Conservation (phyloP, 2,797 vertebrate genomes). For the Vireo griseus region DNA sequence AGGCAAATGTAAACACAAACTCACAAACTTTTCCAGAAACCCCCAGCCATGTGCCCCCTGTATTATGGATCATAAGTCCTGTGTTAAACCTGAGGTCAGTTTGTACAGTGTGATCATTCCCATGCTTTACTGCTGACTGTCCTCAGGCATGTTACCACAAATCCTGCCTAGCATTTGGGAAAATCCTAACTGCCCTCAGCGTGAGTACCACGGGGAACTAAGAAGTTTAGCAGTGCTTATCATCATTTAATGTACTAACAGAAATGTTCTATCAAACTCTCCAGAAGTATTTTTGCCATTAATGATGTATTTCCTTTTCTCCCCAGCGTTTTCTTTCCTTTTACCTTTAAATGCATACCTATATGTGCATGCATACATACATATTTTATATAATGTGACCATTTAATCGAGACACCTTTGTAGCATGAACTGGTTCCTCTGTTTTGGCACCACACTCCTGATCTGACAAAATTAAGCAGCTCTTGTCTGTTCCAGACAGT, state of each 20-base stretch:
- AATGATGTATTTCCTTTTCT: background rate
- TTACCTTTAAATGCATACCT: background rate
- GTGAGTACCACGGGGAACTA: background rate
- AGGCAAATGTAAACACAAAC: background rate
- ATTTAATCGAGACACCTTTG: background rate
- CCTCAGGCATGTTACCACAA: background rate
- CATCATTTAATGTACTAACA: background rate
- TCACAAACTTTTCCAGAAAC: background rate
- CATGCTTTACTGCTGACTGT: background rate
- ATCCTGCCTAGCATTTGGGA: background rate
- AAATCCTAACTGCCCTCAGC: background rate
- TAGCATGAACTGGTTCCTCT: background rate
- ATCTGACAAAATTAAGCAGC: background rate
- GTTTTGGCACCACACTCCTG: background rate
- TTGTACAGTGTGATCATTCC: background rate
- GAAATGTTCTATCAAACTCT: background rate
- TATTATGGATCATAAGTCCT: background rate
- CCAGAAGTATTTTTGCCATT: background rate
- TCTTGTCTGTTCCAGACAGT: background rate
- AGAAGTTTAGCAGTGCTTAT: background rate
- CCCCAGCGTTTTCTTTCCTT: background rate
- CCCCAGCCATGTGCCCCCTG: background rate
- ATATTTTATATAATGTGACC: background rate
- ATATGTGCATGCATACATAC: background rate
- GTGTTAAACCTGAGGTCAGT: background rate